A percentile compares a stretch with the other conserved stretches of the same genome.
Evolutionary conservation across 2,797 vertebrate species (phyloP).

Genomic region (Kryptopterus vitreolus): DNA sequence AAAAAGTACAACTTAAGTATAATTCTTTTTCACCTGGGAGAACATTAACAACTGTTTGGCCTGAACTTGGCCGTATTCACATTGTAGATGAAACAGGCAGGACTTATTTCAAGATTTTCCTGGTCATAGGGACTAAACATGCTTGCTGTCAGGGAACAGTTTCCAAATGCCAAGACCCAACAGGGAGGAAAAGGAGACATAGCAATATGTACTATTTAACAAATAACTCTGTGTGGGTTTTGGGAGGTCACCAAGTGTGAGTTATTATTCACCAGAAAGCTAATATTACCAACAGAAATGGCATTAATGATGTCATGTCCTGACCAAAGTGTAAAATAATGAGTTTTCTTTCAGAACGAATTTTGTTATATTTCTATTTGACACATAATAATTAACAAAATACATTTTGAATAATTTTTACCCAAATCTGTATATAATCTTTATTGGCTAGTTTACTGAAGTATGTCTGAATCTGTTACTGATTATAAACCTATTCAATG

Average conservation of each 20-base stretch:
- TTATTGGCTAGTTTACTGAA: neutral
- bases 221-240: slow-evolving; percentile 18
- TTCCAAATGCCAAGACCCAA: slow-evolving; percentile 15
- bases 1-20: too few relatives aligned
- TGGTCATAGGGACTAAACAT: slow-evolving; percentile 16
- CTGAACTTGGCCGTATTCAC: slow-evolving; percentile 7
- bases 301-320: slow-evolving; percentile 11
- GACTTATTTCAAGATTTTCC: neutral
- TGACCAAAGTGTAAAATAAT: slow-evolving; percentile 18
- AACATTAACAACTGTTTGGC: slow-evolving; percentile 20
- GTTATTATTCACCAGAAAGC: slow-evolving; percentile 11
- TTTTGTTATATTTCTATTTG: neutral
- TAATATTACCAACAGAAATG: slow-evolving; percentile 21
- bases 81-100: slow-evolving; percentile 11
- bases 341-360: slow-evolving; percentile 7
- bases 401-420: neutral
- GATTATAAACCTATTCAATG: slow-evolving; percentile 3
- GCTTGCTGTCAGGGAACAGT: slow-evolving; percentile 19
- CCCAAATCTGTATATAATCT: neutral
- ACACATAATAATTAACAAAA: neutral
- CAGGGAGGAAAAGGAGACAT: slow-evolving; percentile 22
- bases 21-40: too few relatives aligned
- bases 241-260: slow-evolving; percentile 29
- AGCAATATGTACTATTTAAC: slow-evolving; percentile 11
- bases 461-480: neutral